Base-by-base conservation (phyloP, 2,888 invertebrate species). In the Nomada flava region DNA sequence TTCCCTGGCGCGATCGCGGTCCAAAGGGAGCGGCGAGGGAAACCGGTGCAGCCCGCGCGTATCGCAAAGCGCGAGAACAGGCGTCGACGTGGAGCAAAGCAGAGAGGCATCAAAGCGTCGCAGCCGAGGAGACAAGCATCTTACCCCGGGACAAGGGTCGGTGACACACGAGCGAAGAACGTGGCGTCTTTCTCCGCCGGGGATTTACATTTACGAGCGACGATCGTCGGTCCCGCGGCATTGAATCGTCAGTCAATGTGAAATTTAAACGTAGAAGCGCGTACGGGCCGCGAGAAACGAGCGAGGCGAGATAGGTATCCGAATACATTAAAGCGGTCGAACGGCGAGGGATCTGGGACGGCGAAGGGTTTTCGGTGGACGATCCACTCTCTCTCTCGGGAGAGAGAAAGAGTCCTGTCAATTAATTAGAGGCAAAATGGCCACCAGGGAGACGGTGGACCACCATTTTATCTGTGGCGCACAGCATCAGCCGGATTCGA, bases 361-460 rank as follows among this genome's bases (percentile, higher is more conserved):
- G 47, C 29, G 47, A 57, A 57, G 68, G 76, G 57, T 63, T 83
- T 86, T 86, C 75, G 86, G 83, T 83, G 86, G 86, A 65, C 86
- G 83, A 63, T 60, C 69, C 29, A 7, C 29, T 29, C 0, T 7
- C 36, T 36, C 36, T 36, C 36, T 26, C 2, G 1, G 52, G 62
- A 10, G 55, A 20, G 36, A 23, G 72, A 13, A 29, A 47, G 69
- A 78, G 86, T 77, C 84, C 82, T 76, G 77, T 83, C 89, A 89
- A 89, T 89, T 89, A 89, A 89, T 89, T 89, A 89, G 88, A 84
- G 85, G 84, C 89, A 89, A 89, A 89, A 89, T 89, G 89, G 89
- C 89, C 88, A 88, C 83, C 82, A 65, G 64, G 63, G 50, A 13
- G 62, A 79, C 79, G 68, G 73, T 79, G 85, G 86, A 82, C 87